Percentiles rank a stretch among this genome's conserved stretches.
phyloP scores from a whole-genome alignment of 1,140 invertebrate species.

The Hypothenemus hampei region DNA sequence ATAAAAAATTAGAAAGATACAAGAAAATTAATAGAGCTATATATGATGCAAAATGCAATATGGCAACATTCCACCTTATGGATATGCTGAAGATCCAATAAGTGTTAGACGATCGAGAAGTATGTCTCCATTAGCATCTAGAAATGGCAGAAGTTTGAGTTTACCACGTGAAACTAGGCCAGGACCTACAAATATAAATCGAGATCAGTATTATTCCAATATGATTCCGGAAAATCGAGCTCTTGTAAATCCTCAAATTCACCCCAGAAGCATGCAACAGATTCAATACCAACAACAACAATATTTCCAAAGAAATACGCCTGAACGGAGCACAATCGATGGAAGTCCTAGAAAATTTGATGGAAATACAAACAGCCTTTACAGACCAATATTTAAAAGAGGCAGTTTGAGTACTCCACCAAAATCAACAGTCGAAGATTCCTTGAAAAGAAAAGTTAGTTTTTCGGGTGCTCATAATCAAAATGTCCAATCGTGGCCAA shows the following conservation, averaged over 20 bases:
- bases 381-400: slow-evolving; percentile 51
- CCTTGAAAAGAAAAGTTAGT: slow-evolving; percentile 49
- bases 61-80: slow-evolving; percentile 27
- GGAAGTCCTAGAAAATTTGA: slow-evolving; percentile 12
- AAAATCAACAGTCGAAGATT: slow-evolving; percentile 29
- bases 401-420: slow-evolving; percentile 47
- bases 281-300: slow-evolving; percentile 8
- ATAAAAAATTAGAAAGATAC: slow-evolving; percentile 53
- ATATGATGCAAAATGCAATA: slow-evolving; percentile 36
- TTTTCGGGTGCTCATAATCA: slow-evolving; percentile 45
- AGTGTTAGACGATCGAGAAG: slow-evolving; percentile 35
- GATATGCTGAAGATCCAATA: slow-evolving; percentile 37
- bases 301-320: slow-evolving; percentile 27
- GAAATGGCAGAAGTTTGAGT: slow-evolving; percentile 38
- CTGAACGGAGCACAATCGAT: slow-evolving; percentile 34
- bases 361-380: slow-evolving; percentile 18
- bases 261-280: slow-evolving; percentile 26
- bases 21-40: slow-evolving; percentile 51
- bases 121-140: slow-evolving; percentile 29
- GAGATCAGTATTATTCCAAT: slow-evolving; percentile 14
- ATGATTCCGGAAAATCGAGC: slow-evolving; percentile 36
- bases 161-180: slow-evolving; percentile 36
- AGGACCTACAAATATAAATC: background rate
- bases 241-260: slow-evolving; percentile 7
- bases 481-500: slow-evolving; percentile 48